These are phyloP conservation scores for Latrodectus elegans DNA, from an alignment of 2,888 invertebrate genomes.

Conservation along the genomic window DNA sequence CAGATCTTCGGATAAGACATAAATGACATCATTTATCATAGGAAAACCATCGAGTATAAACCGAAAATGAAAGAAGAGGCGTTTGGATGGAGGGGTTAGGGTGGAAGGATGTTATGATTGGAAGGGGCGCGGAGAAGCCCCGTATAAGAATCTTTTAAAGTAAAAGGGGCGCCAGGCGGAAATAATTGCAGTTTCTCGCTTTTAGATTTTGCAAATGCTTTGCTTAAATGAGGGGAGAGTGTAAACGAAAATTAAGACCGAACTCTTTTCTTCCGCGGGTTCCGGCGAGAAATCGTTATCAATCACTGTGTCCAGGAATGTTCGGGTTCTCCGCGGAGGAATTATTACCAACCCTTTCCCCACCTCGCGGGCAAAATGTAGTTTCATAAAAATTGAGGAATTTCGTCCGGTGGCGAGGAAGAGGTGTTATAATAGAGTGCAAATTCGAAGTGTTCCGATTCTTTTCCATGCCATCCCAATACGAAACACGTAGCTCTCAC, in stretches of 20 bases:
- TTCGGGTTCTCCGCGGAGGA: slow-evolving; percentile 26
- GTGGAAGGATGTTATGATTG: slow-evolving; percentile 12
- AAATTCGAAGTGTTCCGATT: slow-evolving; percentile 17
- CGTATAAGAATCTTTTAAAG: slow-evolving; percentile 34
- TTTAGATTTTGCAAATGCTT: slow-evolving; percentile 61
- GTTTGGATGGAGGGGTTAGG: background rate
- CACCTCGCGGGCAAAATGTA: slow-evolving; percentile 26
- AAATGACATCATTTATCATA: slow-evolving; percentile 69
- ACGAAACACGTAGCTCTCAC: slow-evolving; percentile 7
- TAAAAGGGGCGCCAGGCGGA: slow-evolving; percentile 62
- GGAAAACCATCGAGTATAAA: slow-evolving; percentile 63
- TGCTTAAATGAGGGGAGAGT: slow-evolving; percentile 39
- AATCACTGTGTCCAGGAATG: slow-evolving; percentile 61
- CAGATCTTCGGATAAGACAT: slow-evolving; percentile 66
- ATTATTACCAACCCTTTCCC: slow-evolving; percentile 31
- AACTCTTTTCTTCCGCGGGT: slow-evolving; percentile 64
- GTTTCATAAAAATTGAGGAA: slow-evolving; percentile 66
- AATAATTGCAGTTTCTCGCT: slow-evolving; percentile 61
- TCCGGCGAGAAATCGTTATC: slow-evolving; percentile 34
- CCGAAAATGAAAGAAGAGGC: slow-evolving; percentile 63
- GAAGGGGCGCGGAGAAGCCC: slow-evolving; percentile 8
- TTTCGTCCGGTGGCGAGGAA: slow-evolving; percentile 27
- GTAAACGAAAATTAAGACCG: slow-evolving; percentile 67
- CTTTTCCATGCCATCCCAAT: slow-evolving; percentile 10
- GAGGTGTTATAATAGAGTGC: slow-evolving; percentile 11